Percentiles rank a stretch among this genome's conserved stretches.
These are phyloP conservation scores for Nyctibius bracteatus DNA, from an alignment of 2,113 vertebrate genomes.

Conservation along the genomic window DNA sequence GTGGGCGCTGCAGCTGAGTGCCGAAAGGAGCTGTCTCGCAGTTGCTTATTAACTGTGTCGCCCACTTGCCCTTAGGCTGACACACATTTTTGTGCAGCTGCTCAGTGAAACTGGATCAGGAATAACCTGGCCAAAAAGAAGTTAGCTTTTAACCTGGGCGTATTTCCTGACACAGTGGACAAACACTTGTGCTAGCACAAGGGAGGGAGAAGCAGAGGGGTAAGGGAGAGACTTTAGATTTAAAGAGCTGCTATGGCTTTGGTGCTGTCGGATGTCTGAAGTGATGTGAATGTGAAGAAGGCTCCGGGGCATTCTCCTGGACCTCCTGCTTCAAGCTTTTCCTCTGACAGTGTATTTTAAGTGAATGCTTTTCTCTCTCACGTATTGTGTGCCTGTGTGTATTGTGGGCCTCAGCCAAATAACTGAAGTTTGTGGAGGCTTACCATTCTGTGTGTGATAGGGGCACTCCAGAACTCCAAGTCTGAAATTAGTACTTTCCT, in stretches of 20 bases:
- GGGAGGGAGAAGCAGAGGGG: background rate
- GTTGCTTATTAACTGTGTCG: constrained; percentile 16
- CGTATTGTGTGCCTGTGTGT: too few relatives aligned
- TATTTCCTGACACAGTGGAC: background rate
- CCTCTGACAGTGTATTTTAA: background rate
- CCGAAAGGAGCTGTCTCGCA: accelerated
- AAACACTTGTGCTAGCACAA: background rate
- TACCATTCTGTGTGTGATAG: background rate
- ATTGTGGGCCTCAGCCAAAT: background rate
- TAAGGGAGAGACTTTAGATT: background rate
- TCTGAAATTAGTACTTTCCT: background rate
- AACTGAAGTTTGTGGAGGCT: background rate
- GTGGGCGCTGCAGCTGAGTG: accelerated
- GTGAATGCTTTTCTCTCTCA: background rate
- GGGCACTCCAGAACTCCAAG: background rate
- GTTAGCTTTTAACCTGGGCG: constrained; percentile 3
- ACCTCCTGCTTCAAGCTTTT: background rate
- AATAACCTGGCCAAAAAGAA: background rate
- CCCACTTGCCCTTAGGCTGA: background rate
- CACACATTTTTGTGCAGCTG: background rate
- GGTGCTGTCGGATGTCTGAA: background rate
- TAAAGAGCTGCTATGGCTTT: background rate
- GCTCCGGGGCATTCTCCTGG: accelerated
- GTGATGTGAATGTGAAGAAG: background rate
- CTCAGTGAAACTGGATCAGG: background rate